Percentiles rank a stretch among this genome's conserved stretches.
These are phyloP conservation scores for Melikaiella ostensackeni DNA, from an alignment of 2,888 invertebrate genomes.

Conservation along the genomic window DNA sequence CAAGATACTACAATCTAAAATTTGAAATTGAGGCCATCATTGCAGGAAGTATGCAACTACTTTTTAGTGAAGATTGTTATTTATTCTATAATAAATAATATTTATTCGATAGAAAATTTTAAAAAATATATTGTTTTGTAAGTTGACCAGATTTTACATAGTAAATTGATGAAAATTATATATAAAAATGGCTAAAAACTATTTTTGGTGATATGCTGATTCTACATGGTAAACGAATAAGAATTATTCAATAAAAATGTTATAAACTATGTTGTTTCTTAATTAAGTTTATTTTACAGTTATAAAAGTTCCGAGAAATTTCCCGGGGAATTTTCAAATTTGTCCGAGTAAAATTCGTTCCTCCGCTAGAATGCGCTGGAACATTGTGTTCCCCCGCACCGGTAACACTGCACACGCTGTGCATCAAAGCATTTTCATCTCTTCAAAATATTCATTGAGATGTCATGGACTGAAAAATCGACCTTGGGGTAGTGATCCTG, in stretches of 20 bases:
- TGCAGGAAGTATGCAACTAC: not conserved
- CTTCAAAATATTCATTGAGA: too few relatives aligned
- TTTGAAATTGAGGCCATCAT: not conserved
- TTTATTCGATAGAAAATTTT: not conserved
- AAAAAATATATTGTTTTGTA: not conserved
- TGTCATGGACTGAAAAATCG: too few relatives aligned
- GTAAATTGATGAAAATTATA: not conserved
- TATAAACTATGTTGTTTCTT: not conserved
- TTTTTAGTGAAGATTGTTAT: not conserved
- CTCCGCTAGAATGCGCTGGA: too few relatives aligned
- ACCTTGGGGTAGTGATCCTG: too few relatives aligned
- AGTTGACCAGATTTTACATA: not conserved
- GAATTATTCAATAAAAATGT: not conserved
- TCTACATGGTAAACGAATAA: not conserved
- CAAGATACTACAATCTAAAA: slow-evolving; percentile 42
- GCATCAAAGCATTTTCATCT: too few relatives aligned
- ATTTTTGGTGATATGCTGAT: not conserved
- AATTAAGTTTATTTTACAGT: too few relatives aligned
- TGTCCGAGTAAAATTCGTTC: too few relatives aligned
- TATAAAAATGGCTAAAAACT: not conserved
- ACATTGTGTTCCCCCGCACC: too few relatives aligned
- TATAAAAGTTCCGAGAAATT: too few relatives aligned
- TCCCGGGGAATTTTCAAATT: too few relatives aligned
- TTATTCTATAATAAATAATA: not conserved
- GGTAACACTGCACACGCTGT: too few relatives aligned